Base-by-base conservation (phyloP, 2,888 invertebrate genomes). In the Drosophila merina region DNA sequence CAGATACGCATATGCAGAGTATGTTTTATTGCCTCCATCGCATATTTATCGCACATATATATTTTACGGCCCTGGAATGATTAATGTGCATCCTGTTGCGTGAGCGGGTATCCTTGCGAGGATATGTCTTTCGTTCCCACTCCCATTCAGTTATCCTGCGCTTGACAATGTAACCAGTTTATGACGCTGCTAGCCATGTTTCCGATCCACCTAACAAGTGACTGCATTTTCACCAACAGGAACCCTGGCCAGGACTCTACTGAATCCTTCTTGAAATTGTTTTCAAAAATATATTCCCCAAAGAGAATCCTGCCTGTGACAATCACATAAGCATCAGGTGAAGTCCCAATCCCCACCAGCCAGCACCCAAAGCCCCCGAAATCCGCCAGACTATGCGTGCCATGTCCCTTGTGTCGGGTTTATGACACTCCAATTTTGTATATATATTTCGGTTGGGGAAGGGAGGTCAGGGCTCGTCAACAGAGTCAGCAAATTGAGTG, bases 51-150 rank as follows among this genome's bases (percentile, higher is more conserved):
- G 68, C 47, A 31, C n/a, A 30, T 14, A 63, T 51, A 57, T 44
- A 45, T 62, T 77, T 72, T 55, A 59, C 54, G 52, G 54, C 49
- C 38, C 36, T 47, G 10, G 57, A 67, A 76, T 78, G 80, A 83
- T 78, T 80, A 76, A 80, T 72, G 52, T 77, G 83, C 83, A 83
- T 79, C 77, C 84, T 86, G 86, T 84, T 84, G 72, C 60, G 67
- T 48, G 57, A 38, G 31, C 31, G 47, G n/a, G 48, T 7, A 44
- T 50, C 36, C 49, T 33, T 59, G 33, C 42, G 12, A 36, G 51
- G 40, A 68, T 51, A 47, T 68, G 14, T 58, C 47, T 47, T 64
- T 63, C 64, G 52, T 62, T 62, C 62, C 28, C 52, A 45, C 47
- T 52, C 50, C 28, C 12, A 20, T 30, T 33, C 0, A 20, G 26